phyloP scores from a whole-genome alignment of 2,113 vertebrate genomes.

The Barnardius zonarius region DNA sequence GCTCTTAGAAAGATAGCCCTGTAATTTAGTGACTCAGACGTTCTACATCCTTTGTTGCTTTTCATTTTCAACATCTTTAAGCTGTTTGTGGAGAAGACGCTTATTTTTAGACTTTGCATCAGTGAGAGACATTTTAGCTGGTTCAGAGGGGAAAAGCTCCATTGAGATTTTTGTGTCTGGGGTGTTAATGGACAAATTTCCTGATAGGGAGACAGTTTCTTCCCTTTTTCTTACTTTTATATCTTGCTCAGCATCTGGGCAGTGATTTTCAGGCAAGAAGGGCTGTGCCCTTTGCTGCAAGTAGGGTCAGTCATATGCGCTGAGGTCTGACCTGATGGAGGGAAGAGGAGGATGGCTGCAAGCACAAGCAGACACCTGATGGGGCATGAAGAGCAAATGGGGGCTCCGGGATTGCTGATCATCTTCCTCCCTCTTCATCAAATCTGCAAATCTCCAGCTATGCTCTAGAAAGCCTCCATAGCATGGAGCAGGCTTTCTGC shows the following conservation, averaged over 20 bases:
- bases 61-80: conserved; percentile 77
- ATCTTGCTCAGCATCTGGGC: not conserved
- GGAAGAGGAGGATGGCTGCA: not conserved
- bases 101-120: conserved; percentile 74
- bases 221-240: not conserved
- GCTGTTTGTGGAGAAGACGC: conserved; percentile 71
- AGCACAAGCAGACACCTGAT: not conserved
- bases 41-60: conserved; percentile 74
- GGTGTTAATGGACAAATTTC: conserved; percentile 2
- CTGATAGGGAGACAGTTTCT: not conserved
- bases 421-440: not conserved
- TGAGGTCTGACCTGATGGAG: fast-evolving
- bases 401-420: fast-evolving
- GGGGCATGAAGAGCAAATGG: not conserved
- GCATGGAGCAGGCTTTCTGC: not conserved
- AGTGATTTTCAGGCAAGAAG: not conserved
- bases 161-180: conserved; percentile 21
- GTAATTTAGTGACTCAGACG: conserved; percentile 76
- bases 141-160: conserved; percentile 10
- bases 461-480: not conserved
- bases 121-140: conserved; percentile 44
- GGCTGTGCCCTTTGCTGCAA: not conserved
- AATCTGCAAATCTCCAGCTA: not conserved
- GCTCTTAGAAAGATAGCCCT: conserved; percentile 62
- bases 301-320: not conserved